Conservation (phyloP, 2,888 invertebrate genomes). For the Pseudococcus jackbeardsleyi region DNA sequence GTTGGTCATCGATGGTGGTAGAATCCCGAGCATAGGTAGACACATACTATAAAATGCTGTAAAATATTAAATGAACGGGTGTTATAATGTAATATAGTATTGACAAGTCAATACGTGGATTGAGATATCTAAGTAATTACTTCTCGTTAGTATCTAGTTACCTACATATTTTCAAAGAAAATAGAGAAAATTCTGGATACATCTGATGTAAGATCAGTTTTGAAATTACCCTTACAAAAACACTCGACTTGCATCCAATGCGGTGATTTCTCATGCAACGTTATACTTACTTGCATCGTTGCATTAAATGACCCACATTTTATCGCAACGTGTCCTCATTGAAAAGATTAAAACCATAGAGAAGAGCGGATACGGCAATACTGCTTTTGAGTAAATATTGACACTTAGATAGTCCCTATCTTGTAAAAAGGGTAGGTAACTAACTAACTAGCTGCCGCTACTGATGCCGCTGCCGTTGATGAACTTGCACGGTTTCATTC, state of each 20-base stretch:
- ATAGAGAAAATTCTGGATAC: too few species aligned
- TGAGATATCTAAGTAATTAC: too few species aligned
- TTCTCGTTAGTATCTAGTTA: too few species aligned
- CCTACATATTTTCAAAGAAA: too few species aligned
- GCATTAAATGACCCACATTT: constrained; percentile 5
- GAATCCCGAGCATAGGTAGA: constrained; percentile 26
- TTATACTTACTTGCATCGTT: not conserved
- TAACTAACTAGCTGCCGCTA: too few species aligned
- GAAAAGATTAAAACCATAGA: not conserved
- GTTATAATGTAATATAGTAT: too few species aligned
- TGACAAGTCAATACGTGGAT: too few species aligned
- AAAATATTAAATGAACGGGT: constrained; percentile 39
- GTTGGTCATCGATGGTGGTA: not conserved
- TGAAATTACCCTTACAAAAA: too few species aligned
- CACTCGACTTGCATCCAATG: too few species aligned
- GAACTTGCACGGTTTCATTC: constrained; percentile 21
- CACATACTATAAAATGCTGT: constrained; percentile 58
- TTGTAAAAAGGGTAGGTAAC: not conserved
- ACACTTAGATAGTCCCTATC: not conserved
- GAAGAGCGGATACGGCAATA: not conserved
- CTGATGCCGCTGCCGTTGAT: not conserved
- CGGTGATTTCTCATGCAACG: too few species aligned
- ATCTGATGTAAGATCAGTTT: too few species aligned
- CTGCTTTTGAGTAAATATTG: constrained; percentile 11
- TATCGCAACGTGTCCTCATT: not conserved